These are phyloP conservation scores for Cotesia vestalis DNA, from an alignment of 1,140 invertebrate genomes.

Conservation along the genomic window DNA sequence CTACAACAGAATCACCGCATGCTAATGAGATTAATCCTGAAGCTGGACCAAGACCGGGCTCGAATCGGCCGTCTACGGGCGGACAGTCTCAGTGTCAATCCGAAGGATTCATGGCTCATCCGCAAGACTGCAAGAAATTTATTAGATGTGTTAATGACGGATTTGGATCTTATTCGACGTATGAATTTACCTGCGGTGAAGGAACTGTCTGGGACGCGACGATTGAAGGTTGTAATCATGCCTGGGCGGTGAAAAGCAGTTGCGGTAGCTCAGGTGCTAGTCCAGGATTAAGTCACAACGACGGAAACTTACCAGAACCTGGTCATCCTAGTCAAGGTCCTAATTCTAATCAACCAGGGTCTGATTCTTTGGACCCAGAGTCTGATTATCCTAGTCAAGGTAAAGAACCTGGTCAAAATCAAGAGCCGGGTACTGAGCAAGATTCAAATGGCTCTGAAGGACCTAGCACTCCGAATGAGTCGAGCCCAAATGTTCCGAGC, in stretches of 20 bases:
- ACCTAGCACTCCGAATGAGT: no score
- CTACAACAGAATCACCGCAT: background rate
- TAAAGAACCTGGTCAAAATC: background rate
- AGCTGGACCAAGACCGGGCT: background rate
- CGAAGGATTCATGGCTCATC: constrained; percentile 77
- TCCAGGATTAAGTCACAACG: background rate
- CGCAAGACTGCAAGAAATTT: constrained; percentile 78
- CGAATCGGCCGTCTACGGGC: background rate
- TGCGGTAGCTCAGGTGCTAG: constrained; percentile 8
- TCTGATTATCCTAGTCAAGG: background rate
- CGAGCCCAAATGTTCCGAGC: no score
- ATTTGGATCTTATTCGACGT: constrained; percentile 67
- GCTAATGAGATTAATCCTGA: constrained; percentile 16
- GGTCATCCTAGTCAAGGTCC: constrained; percentile 11
- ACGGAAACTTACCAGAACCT: constrained; percentile 3
- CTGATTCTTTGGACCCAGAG: background rate
- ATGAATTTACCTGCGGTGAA: constrained; percentile 75
- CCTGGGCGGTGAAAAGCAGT: constrained; percentile 66
- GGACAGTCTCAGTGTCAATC: constrained; percentile 52
- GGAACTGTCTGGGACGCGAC: constrained; percentile 79
- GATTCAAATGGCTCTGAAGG: no score
- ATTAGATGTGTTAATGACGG: constrained; percentile 78
- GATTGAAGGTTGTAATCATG: constrained; percentile 73
- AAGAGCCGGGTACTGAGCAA: no score
- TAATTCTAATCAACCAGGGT: background rate